Evolutionary conservation across 2,888 invertebrate species (phyloP).

Genomic region (Perizoma affinitatum): DNA sequence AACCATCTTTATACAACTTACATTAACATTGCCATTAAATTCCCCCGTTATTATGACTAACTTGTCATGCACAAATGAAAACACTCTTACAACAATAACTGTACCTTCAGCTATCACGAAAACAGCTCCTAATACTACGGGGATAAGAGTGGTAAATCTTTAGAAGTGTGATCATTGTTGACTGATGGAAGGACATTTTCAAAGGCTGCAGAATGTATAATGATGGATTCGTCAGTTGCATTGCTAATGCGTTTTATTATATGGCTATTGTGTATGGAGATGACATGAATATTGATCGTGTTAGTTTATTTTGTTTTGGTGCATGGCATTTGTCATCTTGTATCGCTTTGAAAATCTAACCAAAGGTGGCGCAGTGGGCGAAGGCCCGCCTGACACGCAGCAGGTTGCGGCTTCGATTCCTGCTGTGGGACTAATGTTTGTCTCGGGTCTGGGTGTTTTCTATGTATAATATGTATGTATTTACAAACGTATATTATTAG

Average conservation of each 20-base stretch:
- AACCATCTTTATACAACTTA: slow-evolving; percentile 23
- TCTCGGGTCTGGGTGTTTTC: too few species aligned
- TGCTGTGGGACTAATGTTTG: too few species aligned
- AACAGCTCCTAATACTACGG: slow-evolving; percentile 16
- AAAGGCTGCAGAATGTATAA: slow-evolving; percentile 62
- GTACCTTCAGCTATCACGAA: slow-evolving; percentile 4
- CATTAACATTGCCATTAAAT: slow-evolving; percentile 36
- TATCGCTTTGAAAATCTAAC: background rate
- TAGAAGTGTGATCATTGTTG: slow-evolving; percentile 25
- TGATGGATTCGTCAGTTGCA: slow-evolving; percentile 63
- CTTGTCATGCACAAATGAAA: slow-evolving; percentile 45
- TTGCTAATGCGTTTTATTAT: slow-evolving; percentile 61
- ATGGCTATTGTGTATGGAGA: slow-evolving; percentile 52
- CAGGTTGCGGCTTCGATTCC: too few species aligned
- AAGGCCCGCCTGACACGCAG: too few species aligned
- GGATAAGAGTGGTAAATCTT: slow-evolving; percentile 25
- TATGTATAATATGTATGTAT: too few species aligned
- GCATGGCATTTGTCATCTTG: slow-evolving; percentile 22
- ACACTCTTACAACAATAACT: slow-evolving; percentile 21
- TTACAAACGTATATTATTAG: too few species aligned
- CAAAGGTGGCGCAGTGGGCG: too few species aligned
- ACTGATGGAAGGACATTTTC: slow-evolving; percentile 58
- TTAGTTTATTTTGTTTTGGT: slow-evolving; percentile 30
- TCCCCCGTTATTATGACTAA: slow-evolving; percentile 47
- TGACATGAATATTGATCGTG: slow-evolving; percentile 55